These are phyloP conservation scores for Babylonia areolata DNA, from an alignment of 1,140 invertebrate genomes.

Conservation along the genomic window DNA sequence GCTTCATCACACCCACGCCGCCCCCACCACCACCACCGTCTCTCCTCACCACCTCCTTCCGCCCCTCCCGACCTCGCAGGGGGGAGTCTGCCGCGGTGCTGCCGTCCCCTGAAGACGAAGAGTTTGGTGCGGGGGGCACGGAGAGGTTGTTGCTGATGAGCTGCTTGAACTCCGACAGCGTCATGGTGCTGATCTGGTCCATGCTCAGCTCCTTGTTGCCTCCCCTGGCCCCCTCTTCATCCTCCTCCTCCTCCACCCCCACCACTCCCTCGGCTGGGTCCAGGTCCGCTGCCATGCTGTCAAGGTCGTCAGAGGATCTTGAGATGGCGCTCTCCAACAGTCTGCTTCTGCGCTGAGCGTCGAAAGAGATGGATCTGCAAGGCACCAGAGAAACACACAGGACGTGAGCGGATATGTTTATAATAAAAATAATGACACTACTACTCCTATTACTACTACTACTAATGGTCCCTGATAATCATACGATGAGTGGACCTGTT, in stretches of 20 bases:
- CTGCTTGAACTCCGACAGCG: constrained; percentile 67
- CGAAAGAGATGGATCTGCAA: constrained; percentile 36
- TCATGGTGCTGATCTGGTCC: constrained; percentile 67
- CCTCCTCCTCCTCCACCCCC: background rate
- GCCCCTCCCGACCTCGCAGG: background rate
- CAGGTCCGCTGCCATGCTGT: constrained; percentile 31
- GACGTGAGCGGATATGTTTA: too few relatives aligned
- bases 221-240: background rate
- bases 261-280: constrained; percentile 1
- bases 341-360: constrained; percentile 34
- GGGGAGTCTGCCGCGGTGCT: background rate
- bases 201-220: constrained; percentile 45
- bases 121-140: constrained; percentile 31
- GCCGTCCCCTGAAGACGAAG: too few relatives aligned
- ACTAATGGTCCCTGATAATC: too few relatives aligned
- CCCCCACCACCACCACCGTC: constrained; percentile 53
- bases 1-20: constrained; percentile 49
- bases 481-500: too few relatives aligned
- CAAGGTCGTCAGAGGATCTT: constrained; percentile 24
- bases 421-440: too few relatives aligned
- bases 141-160: constrained; percentile 53
- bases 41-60: constrained; percentile 37
- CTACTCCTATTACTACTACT: too few relatives aligned
- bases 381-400: background rate
- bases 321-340: constrained; percentile 19